Conservation (phyloP, 2,888 invertebrate species). For the Parthenolecanium corni region DNA sequence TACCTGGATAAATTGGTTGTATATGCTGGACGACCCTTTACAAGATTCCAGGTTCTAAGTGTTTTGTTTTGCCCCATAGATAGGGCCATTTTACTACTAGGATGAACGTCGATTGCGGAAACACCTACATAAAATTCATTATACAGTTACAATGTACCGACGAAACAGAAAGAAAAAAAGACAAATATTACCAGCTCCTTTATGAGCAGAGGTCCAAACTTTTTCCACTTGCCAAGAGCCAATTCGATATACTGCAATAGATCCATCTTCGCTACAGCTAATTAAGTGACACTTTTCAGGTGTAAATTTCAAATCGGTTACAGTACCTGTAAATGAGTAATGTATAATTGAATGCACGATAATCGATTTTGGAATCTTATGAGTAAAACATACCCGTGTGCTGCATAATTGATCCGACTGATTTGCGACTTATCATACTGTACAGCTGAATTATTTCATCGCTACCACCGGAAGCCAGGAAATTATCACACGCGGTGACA, state of each 20-base stretch:
- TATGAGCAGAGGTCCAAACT: slow-evolving; percentile 70
- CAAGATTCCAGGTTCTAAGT: slow-evolving; percentile 83
- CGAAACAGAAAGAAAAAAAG: no score
- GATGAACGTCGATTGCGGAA: slow-evolving; percentile 68
- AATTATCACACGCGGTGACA: slow-evolving; percentile 55
- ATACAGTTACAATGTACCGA: not conserved
- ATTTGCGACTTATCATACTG: slow-evolving; percentile 63
- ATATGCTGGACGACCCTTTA: slow-evolving; percentile 82
- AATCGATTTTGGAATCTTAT: not conserved
- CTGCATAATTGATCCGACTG: slow-evolving; percentile 65
- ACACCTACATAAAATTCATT: slow-evolving; percentile 43
- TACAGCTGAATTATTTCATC: slow-evolving; percentile 82
- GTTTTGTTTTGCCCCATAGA: slow-evolving; percentile 75
- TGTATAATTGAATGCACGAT: no score
- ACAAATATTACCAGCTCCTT: slow-evolving; percentile 37
- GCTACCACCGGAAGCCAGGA: slow-evolving; percentile 74
- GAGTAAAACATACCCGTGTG: slow-evolving; percentile 51
- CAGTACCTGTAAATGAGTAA: slow-evolving; percentile 44
- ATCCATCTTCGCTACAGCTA: slow-evolving; percentile 74
- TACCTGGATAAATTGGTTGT: slow-evolving; percentile 71
- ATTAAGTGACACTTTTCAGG: slow-evolving; percentile 65
- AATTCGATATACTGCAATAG: slow-evolving; percentile 64
- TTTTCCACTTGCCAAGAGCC: slow-evolving; percentile 81
- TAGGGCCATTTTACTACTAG: slow-evolving; percentile 76
- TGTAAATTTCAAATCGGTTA: slow-evolving; percentile 67